phyloP scores from a whole-genome alignment of 1,140 invertebrate species.

The Dermatophagoides farinae region DNA sequence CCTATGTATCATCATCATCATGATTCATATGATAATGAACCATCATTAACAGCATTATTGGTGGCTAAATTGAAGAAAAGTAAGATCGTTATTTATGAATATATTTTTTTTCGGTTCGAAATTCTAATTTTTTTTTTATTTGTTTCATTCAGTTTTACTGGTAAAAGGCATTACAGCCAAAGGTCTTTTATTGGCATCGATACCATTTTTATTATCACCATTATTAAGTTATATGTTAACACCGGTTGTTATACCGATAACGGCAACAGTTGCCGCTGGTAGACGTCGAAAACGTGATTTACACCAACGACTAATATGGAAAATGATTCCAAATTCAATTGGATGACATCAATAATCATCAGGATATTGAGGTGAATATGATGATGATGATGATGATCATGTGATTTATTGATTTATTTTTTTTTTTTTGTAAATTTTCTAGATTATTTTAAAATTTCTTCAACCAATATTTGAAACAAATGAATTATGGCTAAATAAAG shows the following conservation, averaged over 20 bases:
- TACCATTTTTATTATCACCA: conserved; percentile 13
- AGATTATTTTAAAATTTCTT: conserved; percentile 15
- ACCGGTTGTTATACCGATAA: conserved; percentile 15
- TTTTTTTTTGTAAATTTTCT: no score
- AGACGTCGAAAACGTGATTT: background rate
- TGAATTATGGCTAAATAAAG: conserved; percentile 18
- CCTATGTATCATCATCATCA: no score
- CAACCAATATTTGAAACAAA: conserved; percentile 14
- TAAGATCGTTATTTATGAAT: background rate
- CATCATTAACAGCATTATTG: background rate
- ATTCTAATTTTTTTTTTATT: background rate
- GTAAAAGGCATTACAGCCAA: conserved; percentile 10
- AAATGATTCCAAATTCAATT: no score
- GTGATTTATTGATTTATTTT: no score
- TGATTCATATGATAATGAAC: conserved; percentile 3
- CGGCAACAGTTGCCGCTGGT: conserved; percentile 14
- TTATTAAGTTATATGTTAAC: conserved; percentile 13
- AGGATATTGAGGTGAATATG: background rate
- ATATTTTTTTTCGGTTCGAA: background rate
- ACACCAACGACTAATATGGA: no score
- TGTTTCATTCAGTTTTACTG: background rate
- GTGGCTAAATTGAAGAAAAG: conserved; percentile 1
- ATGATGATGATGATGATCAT: background rate
- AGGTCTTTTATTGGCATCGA: conserved; percentile 13
- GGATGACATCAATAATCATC: background rate